A percentile compares a stretch with the other conserved stretches of the same genome.
phyloP scores from a whole-genome alignment of 2,797 vertebrate genomes.

The Anniella stebbinsi region DNA sequence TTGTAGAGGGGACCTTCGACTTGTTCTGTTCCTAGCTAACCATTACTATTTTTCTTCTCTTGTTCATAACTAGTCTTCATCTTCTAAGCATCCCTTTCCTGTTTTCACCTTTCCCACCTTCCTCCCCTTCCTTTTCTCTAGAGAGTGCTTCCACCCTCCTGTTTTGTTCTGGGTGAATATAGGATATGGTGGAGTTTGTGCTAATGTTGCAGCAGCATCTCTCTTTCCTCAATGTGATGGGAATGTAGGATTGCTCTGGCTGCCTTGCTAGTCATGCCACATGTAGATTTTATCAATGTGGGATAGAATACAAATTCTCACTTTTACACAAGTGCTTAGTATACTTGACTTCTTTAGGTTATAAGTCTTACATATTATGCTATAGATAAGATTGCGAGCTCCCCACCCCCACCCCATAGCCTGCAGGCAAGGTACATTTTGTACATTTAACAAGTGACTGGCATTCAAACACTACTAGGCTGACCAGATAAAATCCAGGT shows the following conservation, averaged over 20 bases:
- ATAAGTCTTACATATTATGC: neutral
- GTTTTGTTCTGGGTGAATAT: neutral
- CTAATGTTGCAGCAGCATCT: neutral
- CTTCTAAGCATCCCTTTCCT: neutral
- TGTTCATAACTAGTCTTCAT: neutral
- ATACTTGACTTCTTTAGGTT: neutral
- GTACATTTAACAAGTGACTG: neutral
- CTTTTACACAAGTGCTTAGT: neutral
- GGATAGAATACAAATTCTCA: neutral
- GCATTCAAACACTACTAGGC: neutral
- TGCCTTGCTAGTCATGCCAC: neutral
- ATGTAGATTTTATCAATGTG: neutral
- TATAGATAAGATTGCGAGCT: neutral
- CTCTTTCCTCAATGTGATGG: neutral
- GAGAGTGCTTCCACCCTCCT: neutral
- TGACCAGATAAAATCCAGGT: too few species aligned
- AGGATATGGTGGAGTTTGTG: neutral
- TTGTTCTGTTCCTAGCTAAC: neutral
- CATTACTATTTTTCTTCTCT: neutral
- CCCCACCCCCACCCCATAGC: too few species aligned
- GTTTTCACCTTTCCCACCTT: neutral
- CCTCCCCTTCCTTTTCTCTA: neutral
- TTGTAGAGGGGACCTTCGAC: too few species aligned
- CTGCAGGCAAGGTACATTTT: neutral
- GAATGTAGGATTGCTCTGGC: neutral